A percentile compares a stretch with the other conserved stretches of the same genome.
These are phyloP conservation scores for Drosophila quinaria DNA, from an alignment of 2,888 invertebrate genomes.

Conservation along the genomic window DNA sequence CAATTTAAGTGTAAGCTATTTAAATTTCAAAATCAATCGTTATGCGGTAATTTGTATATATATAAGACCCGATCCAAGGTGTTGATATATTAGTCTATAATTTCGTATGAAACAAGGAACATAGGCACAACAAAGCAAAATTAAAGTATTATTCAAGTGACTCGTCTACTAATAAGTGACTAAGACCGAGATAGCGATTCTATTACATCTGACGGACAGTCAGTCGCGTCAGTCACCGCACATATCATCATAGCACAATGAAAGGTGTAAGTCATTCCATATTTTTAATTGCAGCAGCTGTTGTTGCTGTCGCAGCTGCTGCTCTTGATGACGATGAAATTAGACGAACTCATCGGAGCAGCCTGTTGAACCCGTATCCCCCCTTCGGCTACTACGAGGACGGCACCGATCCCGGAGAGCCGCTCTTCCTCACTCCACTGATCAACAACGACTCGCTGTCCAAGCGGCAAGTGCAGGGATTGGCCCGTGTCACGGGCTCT, in stretches of 20 bases:
- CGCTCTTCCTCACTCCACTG: conserved; percentile 81
- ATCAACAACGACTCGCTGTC: conserved; percentile 82
- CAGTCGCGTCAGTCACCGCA: background rate
- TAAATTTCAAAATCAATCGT: conserved; percentile 19
- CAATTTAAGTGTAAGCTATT: background rate
- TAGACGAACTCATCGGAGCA: conserved; percentile 47
- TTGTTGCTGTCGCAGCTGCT: conserved; percentile 5
- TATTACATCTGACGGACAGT: background rate
- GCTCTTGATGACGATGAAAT: background rate
- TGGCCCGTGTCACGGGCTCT: conserved; percentile 80
- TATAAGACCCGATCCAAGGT: conserved; percentile 3
- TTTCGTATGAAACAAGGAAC: conserved; percentile 19
- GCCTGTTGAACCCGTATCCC: conserved; percentile 84
- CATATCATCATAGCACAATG: conserved; percentile 33
- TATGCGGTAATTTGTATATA: conserved; percentile 1
- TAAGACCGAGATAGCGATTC: background rate
- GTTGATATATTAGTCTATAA: conserved; percentile 2
- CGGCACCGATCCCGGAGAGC: conserved; percentile 86
- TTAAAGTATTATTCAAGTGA: conserved; percentile 2
- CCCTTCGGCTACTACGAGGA: conserved; percentile 69
- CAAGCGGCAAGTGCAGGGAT: conserved; percentile 85
- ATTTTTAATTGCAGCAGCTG: conserved; percentile 30
- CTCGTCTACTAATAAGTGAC: background rate
- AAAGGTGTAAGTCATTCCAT: conserved; percentile 49
- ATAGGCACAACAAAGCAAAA: conserved; percentile 6